Conservation (phyloP, 35 echinoderm and acorn worm genomes). For the Apostichopus parvimensis region DNA sequence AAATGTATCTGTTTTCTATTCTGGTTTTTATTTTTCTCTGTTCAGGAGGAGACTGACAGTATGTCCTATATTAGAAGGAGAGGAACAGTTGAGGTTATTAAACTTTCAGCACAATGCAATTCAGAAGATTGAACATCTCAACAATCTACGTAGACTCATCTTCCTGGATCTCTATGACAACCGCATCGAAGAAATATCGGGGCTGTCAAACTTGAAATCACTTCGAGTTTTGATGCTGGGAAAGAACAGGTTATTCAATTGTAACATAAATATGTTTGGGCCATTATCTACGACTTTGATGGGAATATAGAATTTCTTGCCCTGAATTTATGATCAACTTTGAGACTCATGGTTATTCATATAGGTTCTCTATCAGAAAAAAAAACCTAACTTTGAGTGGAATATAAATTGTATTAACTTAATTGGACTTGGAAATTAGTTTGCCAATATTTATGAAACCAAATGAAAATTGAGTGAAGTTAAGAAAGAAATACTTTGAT, state of each 20-base stretch:
- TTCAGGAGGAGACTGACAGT: conserved; percentile 87
- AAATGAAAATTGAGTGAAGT: too few relatives aligned
- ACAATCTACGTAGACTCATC: conserved; percentile 76
- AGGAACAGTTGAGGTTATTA: conserved; percentile 83
- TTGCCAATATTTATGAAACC: too few relatives aligned
- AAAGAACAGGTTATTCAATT: conserved; percentile 76
- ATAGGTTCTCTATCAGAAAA: too few relatives aligned
- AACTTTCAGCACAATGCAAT: conserved; percentile 98
- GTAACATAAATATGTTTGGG: too few relatives aligned
- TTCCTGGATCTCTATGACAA: conserved; percentile 99
- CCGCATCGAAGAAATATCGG: conserved; percentile 87
- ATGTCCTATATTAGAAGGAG: conserved; percentile 93
- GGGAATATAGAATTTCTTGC: too few relatives aligned
- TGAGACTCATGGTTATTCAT: too few relatives aligned
- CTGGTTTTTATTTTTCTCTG: conserved; percentile 6
- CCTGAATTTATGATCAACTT: too few relatives aligned
- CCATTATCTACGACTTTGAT: too few relatives aligned
- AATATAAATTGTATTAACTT: too few relatives aligned
- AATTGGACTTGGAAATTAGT: too few relatives aligned
- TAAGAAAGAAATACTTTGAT: too few relatives aligned
- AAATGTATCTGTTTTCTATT: neutral
- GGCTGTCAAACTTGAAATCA: conserved; percentile 78
- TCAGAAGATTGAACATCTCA: conserved; percentile 79
- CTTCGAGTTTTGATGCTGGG: conserved; percentile 95
- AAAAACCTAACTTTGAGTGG: too few relatives aligned